Evolutionary conservation across 1,140 invertebrate species (phyloP), one percentile per base, ranked within the genome.

Genomic region (Lordiphosa mommai): DNA sequence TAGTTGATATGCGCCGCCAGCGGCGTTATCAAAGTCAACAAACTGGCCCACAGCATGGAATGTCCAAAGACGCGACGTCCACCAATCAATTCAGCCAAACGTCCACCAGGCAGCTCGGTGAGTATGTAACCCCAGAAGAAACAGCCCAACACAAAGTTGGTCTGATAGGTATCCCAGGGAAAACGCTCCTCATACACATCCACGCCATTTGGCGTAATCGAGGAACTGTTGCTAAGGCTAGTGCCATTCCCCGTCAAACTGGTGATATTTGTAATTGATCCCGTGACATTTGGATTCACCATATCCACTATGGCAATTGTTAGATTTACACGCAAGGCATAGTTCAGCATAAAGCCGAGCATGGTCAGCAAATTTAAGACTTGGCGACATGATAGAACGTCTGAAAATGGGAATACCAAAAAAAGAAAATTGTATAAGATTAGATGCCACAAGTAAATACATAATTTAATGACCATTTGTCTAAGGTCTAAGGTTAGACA

Each of bases 91-190:
- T 97, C 96, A 8, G 95, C 94, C 29, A 97, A 89, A 47, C 95
- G 91, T 3, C 96, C 96, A 5, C 96, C 96, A 0, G 96, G 95
- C 34, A 98, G 50, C 34, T 89, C 96, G 32, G 96, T 96, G 23
- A 95, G 90, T 6, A 97, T 92, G 88, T 97, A 97, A 3, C 96
- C 96, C 94, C 95, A 96, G 91, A 96, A 97, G 91, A 97, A 97
- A 60, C 93, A 93, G 6, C 96, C 95, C 8, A 96, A 90, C 37
- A 97, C 92, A 27, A 93, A 90, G 72, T 96, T 96, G 71, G 94
- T 93, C 60, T 94, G 90, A 58, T 93, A 92, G 32, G 92, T 91
- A 72, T 94, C 91, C 94, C 94, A 96, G 1, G 90, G 61, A 66
- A 93, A 95, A 41, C 91, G 91, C 2, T 79, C 65, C 23, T 86